Evolutionary conservation across 2,797 vertebrate species (phyloP).

Genomic region (Epinephelus malabaricus): DNA sequence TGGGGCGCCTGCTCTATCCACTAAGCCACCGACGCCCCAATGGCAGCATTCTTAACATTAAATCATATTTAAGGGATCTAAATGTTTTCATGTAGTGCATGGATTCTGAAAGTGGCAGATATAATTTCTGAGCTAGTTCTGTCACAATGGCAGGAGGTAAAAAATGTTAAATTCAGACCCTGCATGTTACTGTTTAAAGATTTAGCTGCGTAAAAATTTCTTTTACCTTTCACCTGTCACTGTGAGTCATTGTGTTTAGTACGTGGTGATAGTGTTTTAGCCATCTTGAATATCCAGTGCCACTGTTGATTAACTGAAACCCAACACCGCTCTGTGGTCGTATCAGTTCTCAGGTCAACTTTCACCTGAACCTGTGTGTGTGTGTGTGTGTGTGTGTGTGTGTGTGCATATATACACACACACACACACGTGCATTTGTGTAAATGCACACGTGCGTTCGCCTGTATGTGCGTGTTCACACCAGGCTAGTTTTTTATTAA

Average conservation of each 20-base stretch:
- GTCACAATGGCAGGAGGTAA: too few species aligned
- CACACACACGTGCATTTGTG: conserved; percentile 4
- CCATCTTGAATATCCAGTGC: conserved; percentile 38
- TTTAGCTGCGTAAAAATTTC: background rate
- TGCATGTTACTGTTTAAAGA: background rate
- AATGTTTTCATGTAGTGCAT: too few species aligned
- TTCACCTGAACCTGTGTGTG: conserved; percentile 32
- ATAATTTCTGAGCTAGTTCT: too few species aligned
- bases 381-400: conserved; percentile 22
- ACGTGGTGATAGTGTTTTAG: background rate
- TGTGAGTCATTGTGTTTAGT: background rate
- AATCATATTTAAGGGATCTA: too few species aligned
- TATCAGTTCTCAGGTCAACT: conserved; percentile 32
- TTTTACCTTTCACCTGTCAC: background rate
- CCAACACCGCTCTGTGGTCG: conserved; percentile 11
- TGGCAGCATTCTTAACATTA: too few species aligned
- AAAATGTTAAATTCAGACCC: too few species aligned
- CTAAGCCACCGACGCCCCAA: too few species aligned
- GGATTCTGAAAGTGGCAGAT: too few species aligned
- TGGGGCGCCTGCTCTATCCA: too few species aligned
- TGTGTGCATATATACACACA: conserved; percentile 18
- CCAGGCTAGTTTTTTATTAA: conserved; percentile 75
- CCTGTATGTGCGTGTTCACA: conserved; percentile 45
- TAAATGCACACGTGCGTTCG: conserved; percentile 18
- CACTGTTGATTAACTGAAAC: conserved; percentile 54